Conservation (phyloP, 2,797 vertebrate genomes). For the Spinibarbus caldwelli region DNA sequence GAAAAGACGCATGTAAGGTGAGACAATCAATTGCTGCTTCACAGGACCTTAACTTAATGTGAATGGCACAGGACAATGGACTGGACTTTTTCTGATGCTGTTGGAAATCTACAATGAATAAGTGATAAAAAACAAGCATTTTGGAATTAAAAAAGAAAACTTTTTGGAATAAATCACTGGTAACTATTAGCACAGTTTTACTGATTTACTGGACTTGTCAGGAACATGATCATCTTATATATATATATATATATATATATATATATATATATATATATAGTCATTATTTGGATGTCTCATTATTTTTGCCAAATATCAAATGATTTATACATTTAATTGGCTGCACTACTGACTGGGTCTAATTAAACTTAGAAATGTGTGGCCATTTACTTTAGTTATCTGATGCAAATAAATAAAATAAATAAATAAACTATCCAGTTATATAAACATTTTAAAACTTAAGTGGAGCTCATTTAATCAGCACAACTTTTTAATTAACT, state of each 20-base stretch:
- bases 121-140: not conserved
- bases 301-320: not conserved
- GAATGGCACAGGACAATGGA: not conserved
- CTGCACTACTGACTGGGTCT: not conserved
- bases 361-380: not conserved
- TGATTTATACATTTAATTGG: not conserved
- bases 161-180: not conserved
- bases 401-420: not conserved
- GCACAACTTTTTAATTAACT: not conserved
- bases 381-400: not conserved
- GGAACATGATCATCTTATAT: not conserved
- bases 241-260: too few relatives aligned
- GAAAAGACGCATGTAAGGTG: constrained; percentile 84
- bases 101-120: not conserved
- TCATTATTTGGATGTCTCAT: not conserved
- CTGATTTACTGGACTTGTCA: not conserved
- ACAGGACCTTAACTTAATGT: not conserved
- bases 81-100: not conserved
- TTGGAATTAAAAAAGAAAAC: not conserved
- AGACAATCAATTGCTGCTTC: constrained; percentile 10
- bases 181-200: not conserved
- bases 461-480: not conserved
- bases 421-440: not conserved
- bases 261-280: not conserved
- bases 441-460: not conserved